Base-by-base conservation (phyloP, 2,113 vertebrate genomes). In the Hyperopisus bebe region DNA sequence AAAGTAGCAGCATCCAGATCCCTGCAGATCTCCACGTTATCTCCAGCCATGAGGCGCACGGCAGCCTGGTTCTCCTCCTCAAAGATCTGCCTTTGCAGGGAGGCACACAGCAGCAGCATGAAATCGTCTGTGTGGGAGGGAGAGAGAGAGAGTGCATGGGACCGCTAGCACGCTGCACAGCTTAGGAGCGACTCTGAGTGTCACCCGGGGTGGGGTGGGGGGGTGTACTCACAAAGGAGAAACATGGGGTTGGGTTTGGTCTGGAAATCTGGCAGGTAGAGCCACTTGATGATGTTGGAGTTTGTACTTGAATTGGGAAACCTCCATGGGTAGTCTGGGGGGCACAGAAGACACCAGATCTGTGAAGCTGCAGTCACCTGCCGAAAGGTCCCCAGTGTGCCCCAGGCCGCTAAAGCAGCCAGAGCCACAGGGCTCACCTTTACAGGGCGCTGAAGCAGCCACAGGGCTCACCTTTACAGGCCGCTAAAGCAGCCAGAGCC, bases 1-100 rank as follows among this genome's bases (percentile, higher is more conserved):
- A 99, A 99, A 5, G 98, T 97, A 27, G 98, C 98, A 0, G 98
- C 98, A 0, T 99, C 98, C 82, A 99, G 96, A 92, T 98, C 98
- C 96, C 98, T 96, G 91, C 98, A 99, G 91, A 99, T 99, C 95
- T 99, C 98, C n/a, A 98, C 98, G 9, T 99, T 99, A 94, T 99
- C 98, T 15, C 98, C 98, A 0, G 98, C 98, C 95, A 97, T 97
- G 90, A 99, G 94, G 27, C 98, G 95, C 2, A 99, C 97, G 0
- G 97, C 97, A 10, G 97, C 97, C 92, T 97, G 97, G 91, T 98
- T 99, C 94, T 99, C 98, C 19, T 99, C 98, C 8, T 99, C 98
- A 90, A 99, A 99, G 1, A 98, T 96, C 93, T 98, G 97, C 92
- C 97, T 96, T 96, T 99, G 98, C 86, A 99, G 94, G 3, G 98